Evolutionary conservation across 2,797 vertebrate genomes (phyloP).

Genomic region (Buphagus erythrorhynchus): DNA sequence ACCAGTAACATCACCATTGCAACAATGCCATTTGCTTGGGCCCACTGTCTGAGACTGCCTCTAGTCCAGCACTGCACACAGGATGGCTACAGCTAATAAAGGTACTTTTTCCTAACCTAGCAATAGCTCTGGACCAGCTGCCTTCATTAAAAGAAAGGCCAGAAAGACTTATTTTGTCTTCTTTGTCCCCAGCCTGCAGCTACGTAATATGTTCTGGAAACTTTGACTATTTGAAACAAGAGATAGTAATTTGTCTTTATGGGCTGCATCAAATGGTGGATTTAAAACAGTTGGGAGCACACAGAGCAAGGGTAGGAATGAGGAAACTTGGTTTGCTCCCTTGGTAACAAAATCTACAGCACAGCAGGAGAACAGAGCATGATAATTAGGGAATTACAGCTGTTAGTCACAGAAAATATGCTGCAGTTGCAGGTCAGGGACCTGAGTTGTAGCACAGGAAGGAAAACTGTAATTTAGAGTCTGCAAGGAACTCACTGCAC

Average conservation of each 20-base stretch:
- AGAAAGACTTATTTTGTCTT: neutral
- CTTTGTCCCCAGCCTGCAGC: neutral
- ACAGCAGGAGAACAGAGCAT: slow-evolving; percentile 79
- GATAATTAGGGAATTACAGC: slow-evolving; percentile 85
- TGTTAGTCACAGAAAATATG: slow-evolving; percentile 85
- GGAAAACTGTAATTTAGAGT: slow-evolving; percentile 84
- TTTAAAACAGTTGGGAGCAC: slow-evolving; percentile 58
- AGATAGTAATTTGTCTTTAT: slow-evolving; percentile 24
- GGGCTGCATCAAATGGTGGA: slow-evolving; percentile 42
- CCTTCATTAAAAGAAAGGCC: neutral
- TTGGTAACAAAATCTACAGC: slow-evolving; percentile 79
- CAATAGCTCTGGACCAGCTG: neutral
- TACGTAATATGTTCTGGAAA: neutral
- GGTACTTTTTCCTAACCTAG: neutral
- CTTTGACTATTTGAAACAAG: slow-evolving; percentile 7
- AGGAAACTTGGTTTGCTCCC: slow-evolving; percentile 55
- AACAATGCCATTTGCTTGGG: neutral
- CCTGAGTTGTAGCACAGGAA: slow-evolving; percentile 82
- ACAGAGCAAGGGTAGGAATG: slow-evolving; percentile 35
- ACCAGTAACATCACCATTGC: too few species aligned
- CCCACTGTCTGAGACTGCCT: neutral
- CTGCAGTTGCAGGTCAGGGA: slow-evolving; percentile 82
- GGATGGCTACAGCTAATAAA: neutral
- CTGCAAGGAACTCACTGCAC: slow-evolving; percentile 55
- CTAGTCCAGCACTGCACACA: neutral